Evolutionary conservation across 2,113 vertebrate genomes (phyloP).

Genomic region (Lynx canadensis): DNA sequence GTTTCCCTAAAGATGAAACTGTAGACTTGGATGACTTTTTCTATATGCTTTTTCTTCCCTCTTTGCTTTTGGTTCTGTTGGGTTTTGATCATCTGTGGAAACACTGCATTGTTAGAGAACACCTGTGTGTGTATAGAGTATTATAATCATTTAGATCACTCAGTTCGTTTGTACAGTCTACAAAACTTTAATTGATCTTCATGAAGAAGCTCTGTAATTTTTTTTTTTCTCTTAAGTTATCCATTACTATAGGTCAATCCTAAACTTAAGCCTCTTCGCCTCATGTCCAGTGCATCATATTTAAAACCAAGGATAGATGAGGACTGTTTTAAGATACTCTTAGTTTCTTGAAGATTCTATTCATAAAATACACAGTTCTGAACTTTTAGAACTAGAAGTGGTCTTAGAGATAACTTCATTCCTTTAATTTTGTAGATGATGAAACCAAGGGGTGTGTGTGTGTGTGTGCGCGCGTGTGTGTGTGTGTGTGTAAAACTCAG

Average conservation of each 20-base stretch:
- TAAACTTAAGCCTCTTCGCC: conserved; percentile 1
- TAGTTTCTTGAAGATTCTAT: background rate
- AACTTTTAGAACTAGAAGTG: conserved; percentile 5
- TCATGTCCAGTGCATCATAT: background rate
- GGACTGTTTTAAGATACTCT: conserved; percentile 1
- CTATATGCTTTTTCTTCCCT: background rate
- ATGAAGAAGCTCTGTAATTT: conserved; percentile 20
- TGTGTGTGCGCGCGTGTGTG: background rate
- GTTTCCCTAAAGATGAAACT: conserved; percentile 11
- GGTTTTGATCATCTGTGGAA: conserved; percentile 31
- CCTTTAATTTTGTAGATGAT: conserved; percentile 44
- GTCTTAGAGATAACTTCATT: conserved; percentile 5
- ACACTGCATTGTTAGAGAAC: conserved; percentile 21
- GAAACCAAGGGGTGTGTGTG: background rate
- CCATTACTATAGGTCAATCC: background rate
- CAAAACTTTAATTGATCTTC: conserved; percentile 28
- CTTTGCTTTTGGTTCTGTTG: conserved; percentile 17
- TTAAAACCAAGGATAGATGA: conserved; percentile 25
- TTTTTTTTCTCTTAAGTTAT: conserved; percentile 35
- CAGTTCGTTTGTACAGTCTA: conserved; percentile 38
- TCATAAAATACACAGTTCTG: conserved; percentile 36
- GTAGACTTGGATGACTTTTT: conserved; percentile 16
- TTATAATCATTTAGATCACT: background rate
- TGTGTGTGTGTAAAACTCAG: background rate
- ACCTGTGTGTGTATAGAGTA: background rate